Evolutionary conservation across 2,797 vertebrate genomes (phyloP), one percentile per base, ranked within the genome.

Genomic region (Otolemur crassicaudatus): DNA sequence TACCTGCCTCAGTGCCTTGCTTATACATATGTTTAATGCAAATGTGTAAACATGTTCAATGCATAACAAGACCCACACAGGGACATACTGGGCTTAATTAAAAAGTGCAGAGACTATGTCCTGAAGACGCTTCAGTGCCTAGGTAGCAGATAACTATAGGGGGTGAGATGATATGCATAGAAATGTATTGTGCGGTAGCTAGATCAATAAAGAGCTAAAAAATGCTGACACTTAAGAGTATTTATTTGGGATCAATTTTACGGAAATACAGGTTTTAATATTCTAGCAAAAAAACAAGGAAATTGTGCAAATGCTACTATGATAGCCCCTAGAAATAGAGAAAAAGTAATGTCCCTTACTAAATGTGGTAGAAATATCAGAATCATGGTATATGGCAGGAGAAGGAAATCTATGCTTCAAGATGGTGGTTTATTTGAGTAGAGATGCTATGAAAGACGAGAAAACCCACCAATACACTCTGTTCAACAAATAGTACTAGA

Each of bases 321-420:
- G 53, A 73, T 5, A 46, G 13, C 4, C 46, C 7, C 8, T 3
- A 34, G 31, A 43, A 63, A 16, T 43, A 63, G 2, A 17, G 69
- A 87, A 76, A 73, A 90, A 49, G 3, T 27, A 27, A 46, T 61
- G 14, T 2, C 20, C 22, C 34, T 94, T 85, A 75, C 37, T 60
- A 60, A 75, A 76, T 56, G 20, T 61, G 22, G 56, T 25, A 90
- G 40, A 81, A 81, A 80, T 90, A 40, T 40, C 93, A 86, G 20
- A 76, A 86, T 75, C 61, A 4, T 16, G n/a, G 13, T 81, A 76
- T 29, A 63, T 61, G 25, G 6, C 40, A 17, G 3, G 23, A 49
- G 37, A 90, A 88, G 4, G 23, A 88, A 76, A 43, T 56, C 27
- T 60, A 61, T 60, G 43, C 12, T 31, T 67, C 67, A 58, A 14